A percentile compares a stretch with the other conserved stretches of the same genome.
Evolutionary conservation across 2,113 vertebrate genomes (phyloP).

Genomic region (Mugil cephalus): DNA sequence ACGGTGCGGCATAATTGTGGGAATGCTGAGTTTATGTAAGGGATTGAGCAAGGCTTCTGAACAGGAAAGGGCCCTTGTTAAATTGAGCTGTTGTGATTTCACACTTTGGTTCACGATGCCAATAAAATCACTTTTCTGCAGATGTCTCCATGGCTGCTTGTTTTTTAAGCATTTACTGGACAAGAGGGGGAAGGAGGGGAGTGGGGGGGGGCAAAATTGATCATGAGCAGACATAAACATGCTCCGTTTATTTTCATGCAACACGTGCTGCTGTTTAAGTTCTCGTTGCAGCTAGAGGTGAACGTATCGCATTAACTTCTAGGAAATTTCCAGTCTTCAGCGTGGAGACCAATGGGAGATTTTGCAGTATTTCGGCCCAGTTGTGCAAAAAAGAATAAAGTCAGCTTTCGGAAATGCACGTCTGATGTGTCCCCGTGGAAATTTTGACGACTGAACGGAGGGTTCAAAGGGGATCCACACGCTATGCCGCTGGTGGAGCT

Average conservation of each 20-base stretch:
- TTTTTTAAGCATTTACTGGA: constrained; percentile 21
- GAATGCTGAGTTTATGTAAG: constrained; percentile 52
- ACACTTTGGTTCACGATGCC: constrained; percentile 43
- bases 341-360: too few relatives aligned
- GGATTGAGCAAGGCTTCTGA: constrained; percentile 52
- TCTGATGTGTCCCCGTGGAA: constrained; percentile 45
- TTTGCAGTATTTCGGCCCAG: constrained; percentile 10
- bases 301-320: not conserved
- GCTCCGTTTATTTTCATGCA: not conserved
- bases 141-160: constrained; percentile 48
- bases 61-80: constrained; percentile 37
- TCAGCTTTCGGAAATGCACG: constrained; percentile 35
- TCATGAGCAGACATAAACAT: constrained; percentile 3
- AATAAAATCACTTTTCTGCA: constrained; percentile 44
- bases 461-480: constrained; percentile 34
- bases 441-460: constrained; percentile 54
- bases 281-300: not conserved
- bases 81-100: constrained; percentile 45
- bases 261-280: not conserved
- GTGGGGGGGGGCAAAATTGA: not conserved
- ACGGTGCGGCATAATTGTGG: constrained; percentile 31
- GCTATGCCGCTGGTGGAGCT: constrained; percentile 52
- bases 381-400: not conserved
- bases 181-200: not conserved
- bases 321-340: not conserved